Evolutionary conservation across 1,140 invertebrate species (phyloP).

Genomic region (Drosophila kanapiae): DNA sequence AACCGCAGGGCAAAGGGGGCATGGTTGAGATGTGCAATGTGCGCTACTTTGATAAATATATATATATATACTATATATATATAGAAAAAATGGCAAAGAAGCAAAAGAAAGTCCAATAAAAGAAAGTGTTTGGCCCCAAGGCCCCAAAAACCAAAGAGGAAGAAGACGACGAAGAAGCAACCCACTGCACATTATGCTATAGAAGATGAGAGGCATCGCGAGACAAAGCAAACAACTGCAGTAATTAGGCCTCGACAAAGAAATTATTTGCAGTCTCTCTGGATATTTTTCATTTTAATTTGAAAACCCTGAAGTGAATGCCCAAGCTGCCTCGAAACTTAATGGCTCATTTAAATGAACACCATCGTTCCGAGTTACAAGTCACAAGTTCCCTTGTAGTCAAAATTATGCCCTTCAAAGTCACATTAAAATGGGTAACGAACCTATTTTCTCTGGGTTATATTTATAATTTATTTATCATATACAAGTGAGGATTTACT

Average conservation of each 20-base stretch:
- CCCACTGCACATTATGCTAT: conserved; percentile 59
- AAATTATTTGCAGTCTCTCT: conserved; percentile 40
- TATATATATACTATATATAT: conserved; percentile 28
- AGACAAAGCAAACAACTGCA: conserved; percentile 58
- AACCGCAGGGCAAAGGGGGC: conserved; percentile 41
- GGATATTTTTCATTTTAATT: conserved; percentile 33
- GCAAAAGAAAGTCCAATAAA: conserved; percentile 72
- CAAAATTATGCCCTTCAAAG: conserved; percentile 33
- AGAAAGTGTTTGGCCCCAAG: conserved; percentile 79
- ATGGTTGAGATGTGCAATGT: conserved; percentile 49
- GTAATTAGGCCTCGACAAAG: conserved; percentile 68
- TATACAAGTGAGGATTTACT: background rate
- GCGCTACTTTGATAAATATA: conserved; percentile 57
- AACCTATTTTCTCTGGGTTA: background rate
- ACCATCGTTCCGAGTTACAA: background rate
- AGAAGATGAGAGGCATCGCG: conserved; percentile 21
- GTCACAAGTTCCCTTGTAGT: background rate
- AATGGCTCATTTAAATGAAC: conserved; percentile 64
- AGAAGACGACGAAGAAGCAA: conserved; percentile 13
- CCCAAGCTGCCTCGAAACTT: conserved; percentile 39
- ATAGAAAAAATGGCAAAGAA: conserved; percentile 34
- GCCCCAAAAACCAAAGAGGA: conserved; percentile 48
- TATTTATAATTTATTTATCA: conserved; percentile 1
- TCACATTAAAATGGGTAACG: conserved; percentile 13
- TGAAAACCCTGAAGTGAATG: conserved; percentile 24